These are phyloP conservation scores for Pyrgus malvae DNA, from an alignment of 2,888 invertebrate species.

Conservation along the genomic window DNA sequence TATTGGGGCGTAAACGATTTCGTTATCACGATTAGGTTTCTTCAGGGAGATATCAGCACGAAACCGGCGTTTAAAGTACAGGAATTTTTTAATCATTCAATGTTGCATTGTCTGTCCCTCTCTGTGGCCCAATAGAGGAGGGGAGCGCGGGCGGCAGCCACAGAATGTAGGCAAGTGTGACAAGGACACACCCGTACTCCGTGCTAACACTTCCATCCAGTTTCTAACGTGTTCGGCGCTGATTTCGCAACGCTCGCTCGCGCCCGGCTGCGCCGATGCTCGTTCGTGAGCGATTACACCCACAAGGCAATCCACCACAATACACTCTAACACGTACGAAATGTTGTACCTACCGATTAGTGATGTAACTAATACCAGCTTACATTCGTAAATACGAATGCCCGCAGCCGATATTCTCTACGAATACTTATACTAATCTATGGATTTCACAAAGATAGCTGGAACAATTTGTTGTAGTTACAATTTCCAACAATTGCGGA, in stretches of 20 bases:
- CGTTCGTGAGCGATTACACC: conserved; percentile 61
- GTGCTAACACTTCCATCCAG: conserved; percentile 80
- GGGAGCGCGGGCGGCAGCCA: conserved; percentile 64
- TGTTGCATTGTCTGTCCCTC: conserved; percentile 73
- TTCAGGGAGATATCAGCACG: not conserved
- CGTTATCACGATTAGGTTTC: not conserved
- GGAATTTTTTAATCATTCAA: conserved; percentile 64
- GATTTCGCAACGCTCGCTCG: conserved; percentile 68
- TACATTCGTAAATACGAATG: too few species aligned
- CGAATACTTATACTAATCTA: too few species aligned
- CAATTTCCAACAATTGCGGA: too few species aligned
- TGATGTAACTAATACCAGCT: too few species aligned
- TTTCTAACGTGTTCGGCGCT: conserved; percentile 76
- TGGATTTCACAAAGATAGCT: too few species aligned
- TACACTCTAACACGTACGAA: conserved; percentile 45
- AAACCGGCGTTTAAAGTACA: conserved; percentile 25
- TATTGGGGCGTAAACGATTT: too few species aligned
- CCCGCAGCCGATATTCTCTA: too few species aligned
- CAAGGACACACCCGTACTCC: conserved; percentile 81
- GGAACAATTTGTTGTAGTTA: too few species aligned
- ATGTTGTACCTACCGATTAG: conserved; percentile 43
- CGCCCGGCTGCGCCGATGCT: conserved; percentile 61
- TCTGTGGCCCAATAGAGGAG: conserved; percentile 55
- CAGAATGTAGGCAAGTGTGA: conserved; percentile 82
- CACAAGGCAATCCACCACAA: conserved; percentile 55